A percentile compares a stretch with the other conserved stretches of the same genome.
Conservation (phyloP, 2,888 invertebrate genomes). For the Blera fallax region DNA sequence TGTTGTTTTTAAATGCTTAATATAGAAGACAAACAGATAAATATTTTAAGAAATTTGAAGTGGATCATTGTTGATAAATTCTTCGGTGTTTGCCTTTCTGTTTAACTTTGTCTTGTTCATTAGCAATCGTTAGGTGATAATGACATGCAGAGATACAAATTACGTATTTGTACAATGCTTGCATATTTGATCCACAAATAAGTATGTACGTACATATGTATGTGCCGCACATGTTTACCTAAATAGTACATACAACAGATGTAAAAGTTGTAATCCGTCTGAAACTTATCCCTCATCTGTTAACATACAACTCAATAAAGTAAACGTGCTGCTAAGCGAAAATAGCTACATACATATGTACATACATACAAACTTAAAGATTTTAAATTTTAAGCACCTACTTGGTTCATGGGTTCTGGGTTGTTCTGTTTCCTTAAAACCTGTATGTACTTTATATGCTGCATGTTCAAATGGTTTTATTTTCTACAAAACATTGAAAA, state of each 20-base stretch:
- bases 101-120: constrained; percentile 27
- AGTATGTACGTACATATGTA: no score
- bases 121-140: constrained; percentile 34
- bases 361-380: no score
- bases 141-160: constrained; percentile 16
- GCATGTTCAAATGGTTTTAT: no score
- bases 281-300: no score
- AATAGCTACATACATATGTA: no score
- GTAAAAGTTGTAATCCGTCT: neutral
- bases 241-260: neutral
- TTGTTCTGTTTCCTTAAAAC: no score
- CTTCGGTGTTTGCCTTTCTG: constrained; percentile 1
- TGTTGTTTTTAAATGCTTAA: constrained; percentile 27
- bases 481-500: no score
- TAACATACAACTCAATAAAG: no score
- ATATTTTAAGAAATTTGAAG: constrained; percentile 29
- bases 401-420: no score
- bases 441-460: no score
- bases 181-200: neutral
- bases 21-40: constrained; percentile 29
- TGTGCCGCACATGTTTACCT: neutral
- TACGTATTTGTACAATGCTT: neutral
- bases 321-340: no score
- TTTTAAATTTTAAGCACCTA: no score
- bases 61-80: constrained; percentile 24